phyloP scores from a whole-genome alignment of 2,797 vertebrate species.

The Microhierax caerulescens region DNA sequence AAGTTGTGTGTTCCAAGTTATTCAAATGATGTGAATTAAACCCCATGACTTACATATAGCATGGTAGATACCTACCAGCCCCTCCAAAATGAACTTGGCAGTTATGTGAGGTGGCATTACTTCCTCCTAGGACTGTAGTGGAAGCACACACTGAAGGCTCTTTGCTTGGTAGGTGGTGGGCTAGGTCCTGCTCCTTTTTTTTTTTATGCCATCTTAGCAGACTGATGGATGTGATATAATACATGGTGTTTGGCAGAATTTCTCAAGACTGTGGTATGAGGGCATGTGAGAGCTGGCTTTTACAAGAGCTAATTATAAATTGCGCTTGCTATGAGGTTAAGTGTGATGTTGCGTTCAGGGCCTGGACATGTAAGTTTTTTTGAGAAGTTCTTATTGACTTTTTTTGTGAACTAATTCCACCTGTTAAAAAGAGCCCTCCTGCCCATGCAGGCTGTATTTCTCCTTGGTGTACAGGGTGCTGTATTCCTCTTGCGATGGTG shows the following conservation, averaged over 20 bases:
- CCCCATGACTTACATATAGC: not conserved
- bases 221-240: not conserved
- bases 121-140: not conserved
- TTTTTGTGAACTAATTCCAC: not conserved
- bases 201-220: not conserved
- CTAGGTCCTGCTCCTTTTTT: not conserved
- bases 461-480: not conserved
- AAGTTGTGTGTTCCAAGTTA: not conserved
- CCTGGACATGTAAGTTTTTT: not conserved
- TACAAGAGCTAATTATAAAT: not conserved
- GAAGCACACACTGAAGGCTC: not conserved
- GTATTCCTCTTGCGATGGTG: not conserved
- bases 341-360: not conserved
- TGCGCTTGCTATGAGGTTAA: not conserved
- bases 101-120: not conserved
- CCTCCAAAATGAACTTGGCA: not conserved
- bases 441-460: not conserved
- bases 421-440: not conserved
- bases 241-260: not conserved
- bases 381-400: not conserved
- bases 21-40: not conserved
- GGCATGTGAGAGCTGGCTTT: not conserved
- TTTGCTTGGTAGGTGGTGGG: not conserved
- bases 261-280: not conserved
- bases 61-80: not conserved